Evolutionary conservation across 2,113 vertebrate genomes (phyloP), one percentile per base, ranked within the genome.

Genomic region (Sebastes schlegelii): DNA sequence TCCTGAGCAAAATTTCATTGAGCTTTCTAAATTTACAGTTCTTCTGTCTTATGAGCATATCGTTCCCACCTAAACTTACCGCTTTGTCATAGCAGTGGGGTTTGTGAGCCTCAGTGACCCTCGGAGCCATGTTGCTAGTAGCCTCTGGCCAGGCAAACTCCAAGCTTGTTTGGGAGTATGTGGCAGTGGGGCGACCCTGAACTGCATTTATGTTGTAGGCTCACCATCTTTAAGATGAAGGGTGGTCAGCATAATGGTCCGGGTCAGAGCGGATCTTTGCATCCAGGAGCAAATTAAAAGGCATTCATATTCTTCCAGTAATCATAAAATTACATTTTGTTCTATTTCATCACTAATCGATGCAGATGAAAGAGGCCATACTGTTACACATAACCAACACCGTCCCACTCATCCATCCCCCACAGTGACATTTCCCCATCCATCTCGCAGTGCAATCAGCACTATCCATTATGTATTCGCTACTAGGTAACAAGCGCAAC

Each of bases 341-440:
- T n/a, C 13, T 43, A 23, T 57, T 87, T 87, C 9, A 79, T 76
- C 67, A 26, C 51, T 63, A 79, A 85, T 79, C 40, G 45, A 74
- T 85, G 74, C 34, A 58, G 77, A 84, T 82, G 52, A 79, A 75
- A 82, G 58, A 87, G 49, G 65, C 58, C 49, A 16, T 42, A 17
- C 40, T 0, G 17, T n/a, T 72, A 55, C 73, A 84, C 63, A 77
- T 73, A 88, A 74, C 79, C 65, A 83, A 63, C 60, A 86, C 16
- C 85, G 73, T 80, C 90, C 90, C 83, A 84, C 85, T 87, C 86
- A 77, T 86, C 61, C 88, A 76, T 84, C 93, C 90, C 85, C 88
- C 92, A 86, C 90, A 73, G 52, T 93, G 92, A 93, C 91, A 93
- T 93, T 93, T 93, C 88, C 88, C 85, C 57, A n/a, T 87, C 87